Evolutionary conservation across 64 coral and sea anemone species (phyloP).

Genomic region (Pachyseris speciosa): DNA sequence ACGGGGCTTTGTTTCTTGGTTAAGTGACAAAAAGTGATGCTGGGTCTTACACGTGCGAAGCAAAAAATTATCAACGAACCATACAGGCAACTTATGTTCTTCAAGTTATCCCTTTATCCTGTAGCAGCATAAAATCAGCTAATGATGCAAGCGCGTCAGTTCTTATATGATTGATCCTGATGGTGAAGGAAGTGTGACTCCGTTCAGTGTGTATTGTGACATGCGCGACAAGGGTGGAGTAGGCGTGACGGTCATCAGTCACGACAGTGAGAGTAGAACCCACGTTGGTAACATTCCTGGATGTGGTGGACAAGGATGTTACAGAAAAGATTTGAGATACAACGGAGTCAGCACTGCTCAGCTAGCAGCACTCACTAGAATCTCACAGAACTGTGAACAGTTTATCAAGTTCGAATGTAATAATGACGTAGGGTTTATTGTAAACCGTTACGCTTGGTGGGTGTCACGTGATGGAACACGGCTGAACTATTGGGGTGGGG

Average conservation of each 20-base stretch:
- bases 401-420: slow-evolving; percentile 51
- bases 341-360: slow-evolving; percentile 23
- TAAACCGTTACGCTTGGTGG: background rate
- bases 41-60: slow-evolving; percentile 8
- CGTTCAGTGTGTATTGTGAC: slow-evolving; percentile 5
- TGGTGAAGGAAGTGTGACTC: background rate
- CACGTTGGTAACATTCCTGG: slow-evolving; percentile 12
- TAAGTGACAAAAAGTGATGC: background rate
- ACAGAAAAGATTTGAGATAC: slow-evolving; percentile 27
- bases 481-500: slow-evolving; percentile 44
- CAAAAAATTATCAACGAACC: slow-evolving; percentile 10
- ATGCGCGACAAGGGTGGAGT: slow-evolving; percentile 24
- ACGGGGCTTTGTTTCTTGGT: slow-evolving; percentile 34
- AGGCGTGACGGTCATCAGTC: slow-evolving; percentile 15
- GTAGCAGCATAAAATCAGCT: background rate
- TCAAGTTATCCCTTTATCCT: background rate
- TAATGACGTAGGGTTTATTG: background rate
- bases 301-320: background rate
- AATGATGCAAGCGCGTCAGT: background rate
- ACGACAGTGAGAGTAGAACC: slow-evolving; percentile 25
- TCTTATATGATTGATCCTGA: slow-evolving; percentile 9
- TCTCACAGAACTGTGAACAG: slow-evolving; percentile 63
- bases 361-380: slow-evolving; percentile 6
- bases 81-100: background rate
- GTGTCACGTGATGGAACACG: slow-evolving; percentile 1